Evolutionary conservation across 2,113 vertebrate species (phyloP), one percentile per base, ranked within the genome.

Genomic region (Pygoscelis antarcticus): DNA sequence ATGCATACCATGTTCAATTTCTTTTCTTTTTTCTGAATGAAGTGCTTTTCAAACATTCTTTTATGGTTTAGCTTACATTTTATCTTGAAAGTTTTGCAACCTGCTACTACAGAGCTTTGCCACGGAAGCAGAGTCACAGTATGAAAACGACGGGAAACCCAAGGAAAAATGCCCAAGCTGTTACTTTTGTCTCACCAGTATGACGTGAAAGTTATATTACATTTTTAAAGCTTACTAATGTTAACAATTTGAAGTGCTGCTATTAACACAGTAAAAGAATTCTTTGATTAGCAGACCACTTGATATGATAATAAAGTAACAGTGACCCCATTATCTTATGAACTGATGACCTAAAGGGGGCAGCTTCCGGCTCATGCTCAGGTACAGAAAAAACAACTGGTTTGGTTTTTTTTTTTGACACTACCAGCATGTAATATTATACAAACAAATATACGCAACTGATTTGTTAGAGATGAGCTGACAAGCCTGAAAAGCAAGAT

Each of bases 311-410:
- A 76, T 47, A 76, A 96, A 87, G 26, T 34, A 80, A 80, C 18
- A 90, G 32, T 40, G 44, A 92, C 51, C 29, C 46, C 29, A 42
- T 77, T 84, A 96, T 96, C 94, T 97, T 87, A 90, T 18, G 34
- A 93, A 94, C 47, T 76, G 95, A 93, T 44, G 60, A 90, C 61
- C 87, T 76, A 92, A 91, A 79, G 44, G 79, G 30, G 20, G 27
- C 64, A 70, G 68, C 40, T 92, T 78, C 87, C 62, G 21, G 83
- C 66, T 94, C 77, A 74, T n/a, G 70, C 55, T 91, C 75, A 97
- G 94, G 92, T 96, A 96, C 76, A 95, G 57, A 60, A 36, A 97
- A 96, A 96, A 94, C 49, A 92, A 96, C 22, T 90, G 91, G 36
- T 36, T 36, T 36, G 36, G 36, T 36, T 36, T 23, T 5, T 27